Evolutionary conservation across 2,113 vertebrate genomes (phyloP).

Genomic region (Bubalus kerabau): DNA sequence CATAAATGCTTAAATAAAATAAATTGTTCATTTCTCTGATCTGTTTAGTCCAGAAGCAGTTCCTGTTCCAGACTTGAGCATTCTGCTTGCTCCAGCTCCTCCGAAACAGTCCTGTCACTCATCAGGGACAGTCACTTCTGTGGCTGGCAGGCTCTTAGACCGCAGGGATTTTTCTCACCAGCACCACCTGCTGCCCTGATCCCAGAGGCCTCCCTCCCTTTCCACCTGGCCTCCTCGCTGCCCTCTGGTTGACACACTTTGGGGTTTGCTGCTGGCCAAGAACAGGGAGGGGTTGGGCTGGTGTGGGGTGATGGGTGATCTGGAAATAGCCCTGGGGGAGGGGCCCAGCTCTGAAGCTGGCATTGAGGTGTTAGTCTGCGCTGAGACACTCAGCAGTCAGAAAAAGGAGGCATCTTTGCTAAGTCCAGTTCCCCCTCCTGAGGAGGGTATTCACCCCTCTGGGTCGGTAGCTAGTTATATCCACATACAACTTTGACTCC

Average conservation of each 20-base stretch:
- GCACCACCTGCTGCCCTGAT: constrained; percentile 44
- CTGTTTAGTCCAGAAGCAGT: not conserved
- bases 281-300: constrained; percentile 26
- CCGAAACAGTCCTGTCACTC: not conserved
- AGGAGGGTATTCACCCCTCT: not conserved
- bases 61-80: not conserved
- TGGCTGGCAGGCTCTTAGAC: not conserved
- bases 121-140: not conserved
- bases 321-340: constrained; percentile 65
- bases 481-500: not conserved
- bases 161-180: not conserved
- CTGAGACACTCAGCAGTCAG: not conserved
- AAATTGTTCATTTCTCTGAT: not conserved
- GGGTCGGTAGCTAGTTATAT: not conserved
- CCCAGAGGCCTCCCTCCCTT: constrained; percentile 34
- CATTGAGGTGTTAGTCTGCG: not conserved
- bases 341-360: constrained; percentile 26
- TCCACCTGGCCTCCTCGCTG: constrained; percentile 48
- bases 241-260: constrained; percentile 57
- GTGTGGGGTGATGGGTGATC: constrained; percentile 33
- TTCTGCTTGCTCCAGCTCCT: not conserved
- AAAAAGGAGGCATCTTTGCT: not conserved
- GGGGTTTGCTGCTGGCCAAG: constrained; percentile 29
- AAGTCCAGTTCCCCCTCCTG: not conserved
- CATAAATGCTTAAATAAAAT: not conserved